These are phyloP conservation scores for Chlorocebus sabaeus DNA, from an alignment of 2,113 vertebrate species.

Conservation along the genomic window DNA sequence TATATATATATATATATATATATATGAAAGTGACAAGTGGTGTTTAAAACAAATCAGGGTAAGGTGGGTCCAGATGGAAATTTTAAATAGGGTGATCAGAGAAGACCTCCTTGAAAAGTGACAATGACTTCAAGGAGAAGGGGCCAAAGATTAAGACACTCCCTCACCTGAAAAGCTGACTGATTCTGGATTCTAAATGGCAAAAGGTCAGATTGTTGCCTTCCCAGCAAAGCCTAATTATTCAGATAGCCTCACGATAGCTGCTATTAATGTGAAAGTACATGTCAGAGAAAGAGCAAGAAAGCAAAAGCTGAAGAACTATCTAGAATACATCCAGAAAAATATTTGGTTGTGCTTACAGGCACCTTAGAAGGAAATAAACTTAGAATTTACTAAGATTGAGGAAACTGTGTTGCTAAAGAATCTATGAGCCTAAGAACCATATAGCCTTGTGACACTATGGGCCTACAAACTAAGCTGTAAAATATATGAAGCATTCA, in stretches of 20 bases:
- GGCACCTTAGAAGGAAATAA: not conserved
- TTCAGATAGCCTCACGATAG: not conserved
- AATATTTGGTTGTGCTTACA: not conserved
- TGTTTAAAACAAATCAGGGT: not conserved
- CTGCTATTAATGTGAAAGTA: not conserved
- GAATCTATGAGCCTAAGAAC: conserved; percentile 7
- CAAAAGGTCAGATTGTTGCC: not conserved
- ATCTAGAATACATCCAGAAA: not conserved
- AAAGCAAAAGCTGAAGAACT: not conserved
- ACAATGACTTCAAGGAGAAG: conserved; percentile 7
- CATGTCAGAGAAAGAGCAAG: not conserved
- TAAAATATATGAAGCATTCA: not conserved
- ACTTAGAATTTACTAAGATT: not conserved
- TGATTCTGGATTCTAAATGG: not conserved
- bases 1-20: not conserved
- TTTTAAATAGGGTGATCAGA: not conserved
- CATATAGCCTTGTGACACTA: not conserved
- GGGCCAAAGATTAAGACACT: not conserved
- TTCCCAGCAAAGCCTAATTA: not conserved
- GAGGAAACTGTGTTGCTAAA: not conserved
- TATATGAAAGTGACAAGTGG: not conserved
- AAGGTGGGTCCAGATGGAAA: not conserved
- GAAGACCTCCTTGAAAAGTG: not conserved
- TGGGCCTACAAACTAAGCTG: not conserved
- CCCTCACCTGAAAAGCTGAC: not conserved